These are phyloP conservation scores for Caenorhabditis plicata DNA, from an alignment of 2,888 invertebrate genomes.

Conservation along the genomic window DNA sequence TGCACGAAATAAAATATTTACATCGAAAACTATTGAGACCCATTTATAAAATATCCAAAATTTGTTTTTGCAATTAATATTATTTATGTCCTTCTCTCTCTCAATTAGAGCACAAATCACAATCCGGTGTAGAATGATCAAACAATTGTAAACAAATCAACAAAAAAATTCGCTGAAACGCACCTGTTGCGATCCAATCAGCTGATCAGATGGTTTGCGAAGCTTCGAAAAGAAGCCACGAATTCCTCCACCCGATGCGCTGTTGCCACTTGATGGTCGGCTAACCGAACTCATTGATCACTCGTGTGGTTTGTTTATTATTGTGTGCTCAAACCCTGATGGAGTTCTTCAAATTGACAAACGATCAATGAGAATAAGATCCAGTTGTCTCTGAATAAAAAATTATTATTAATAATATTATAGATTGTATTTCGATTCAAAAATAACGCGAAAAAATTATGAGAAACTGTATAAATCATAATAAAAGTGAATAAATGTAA, in stretches of 20 bases:
- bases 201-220: slow-evolving; percentile 56
- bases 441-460: too few species aligned
- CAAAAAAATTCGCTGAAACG: not conserved
- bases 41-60: too few species aligned
- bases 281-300: slow-evolving; percentile 35
- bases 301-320: slow-evolving; percentile 1
- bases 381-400: slow-evolving; percentile 2
- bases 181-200: slow-evolving; percentile 26
- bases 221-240: slow-evolving; percentile 61
- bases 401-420: not conserved
- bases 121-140: not conserved
- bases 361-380: too few species aligned
- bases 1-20: too few species aligned
- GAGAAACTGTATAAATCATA: too few species aligned
- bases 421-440: too few species aligned
- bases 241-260: slow-evolving; percentile 46
- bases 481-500: too few species aligned
- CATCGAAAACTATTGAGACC: too few species aligned
- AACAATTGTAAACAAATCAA: slow-evolving; percentile 30
- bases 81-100: too few species aligned
- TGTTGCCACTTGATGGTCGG: slow-evolving; percentile 26
- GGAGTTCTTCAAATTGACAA: too few species aligned
- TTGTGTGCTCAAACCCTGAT: slow-evolving; percentile 2
- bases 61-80: too few species aligned
- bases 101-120: too few species aligned